phyloP scores from a whole-genome alignment of 30 jellyfish, hydroid and myxozoan genomes.

The Rhopilema esculentum region DNA sequence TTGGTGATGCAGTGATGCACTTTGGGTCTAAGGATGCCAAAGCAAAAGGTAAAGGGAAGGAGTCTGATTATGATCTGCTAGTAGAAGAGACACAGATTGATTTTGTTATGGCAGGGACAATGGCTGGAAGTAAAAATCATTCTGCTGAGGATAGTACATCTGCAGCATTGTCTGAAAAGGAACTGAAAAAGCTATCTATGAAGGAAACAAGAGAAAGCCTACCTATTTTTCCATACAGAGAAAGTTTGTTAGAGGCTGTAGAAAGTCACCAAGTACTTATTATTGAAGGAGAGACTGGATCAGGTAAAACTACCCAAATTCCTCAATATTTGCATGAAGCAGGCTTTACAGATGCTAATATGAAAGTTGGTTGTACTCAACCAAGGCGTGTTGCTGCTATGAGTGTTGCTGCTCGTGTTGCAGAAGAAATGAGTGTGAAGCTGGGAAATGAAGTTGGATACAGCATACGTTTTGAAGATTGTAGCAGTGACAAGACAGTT shows the following conservation, averaged over 20 bases:
- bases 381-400: constrained; percentile 99
- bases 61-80: constrained; percentile 84
- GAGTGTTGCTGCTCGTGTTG: constrained; percentile 99
- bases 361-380: constrained; percentile 98
- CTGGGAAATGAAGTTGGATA: constrained; percentile 99
- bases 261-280: constrained; percentile 95
- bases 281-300: constrained; percentile 99
- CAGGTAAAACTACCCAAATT: constrained; percentile 99
- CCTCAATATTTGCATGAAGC: constrained; percentile 98
- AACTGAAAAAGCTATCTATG: constrained; percentile 73
- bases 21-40: constrained; percentile 98
- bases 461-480: constrained; percentile 99
- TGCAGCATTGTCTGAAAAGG: constrained; percentile 56
- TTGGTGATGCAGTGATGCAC: constrained; percentile 95
- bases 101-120: constrained; percentile 98
- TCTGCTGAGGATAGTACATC: constrained; percentile 7
- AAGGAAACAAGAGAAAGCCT: constrained; percentile 91
- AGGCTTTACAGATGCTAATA: constrained; percentile 93
- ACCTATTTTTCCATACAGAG: constrained; percentile 91
- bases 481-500: constrained; percentile 95
- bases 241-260: constrained; percentile 88
- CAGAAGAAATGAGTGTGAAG: constrained; percentile 94
- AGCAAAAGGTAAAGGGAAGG: constrained; percentile 59
- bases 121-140: constrained; percentile 92
- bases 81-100: constrained; percentile 97